Evolutionary conservation across 2,888 invertebrate species (phyloP).

Genomic region (Cephus spinipes): DNA sequence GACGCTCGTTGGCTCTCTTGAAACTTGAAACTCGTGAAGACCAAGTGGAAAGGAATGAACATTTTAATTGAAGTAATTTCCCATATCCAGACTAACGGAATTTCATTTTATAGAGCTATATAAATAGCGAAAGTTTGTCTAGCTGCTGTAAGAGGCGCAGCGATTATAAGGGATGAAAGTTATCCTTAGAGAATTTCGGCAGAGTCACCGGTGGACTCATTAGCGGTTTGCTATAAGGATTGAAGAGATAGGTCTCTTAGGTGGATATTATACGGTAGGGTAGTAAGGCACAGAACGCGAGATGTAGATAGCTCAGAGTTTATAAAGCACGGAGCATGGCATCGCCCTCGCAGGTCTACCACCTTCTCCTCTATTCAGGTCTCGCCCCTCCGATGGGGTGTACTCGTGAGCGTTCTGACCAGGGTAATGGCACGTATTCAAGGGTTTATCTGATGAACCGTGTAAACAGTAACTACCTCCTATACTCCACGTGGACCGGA

Average conservation of each 20-base stretch:
- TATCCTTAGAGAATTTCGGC: slow-evolving; percentile 14
- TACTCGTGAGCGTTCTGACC: neutral
- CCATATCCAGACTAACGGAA: too few species aligned
- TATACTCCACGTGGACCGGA: too few species aligned
- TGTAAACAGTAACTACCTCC: neutral
- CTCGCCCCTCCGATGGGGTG: neutral
- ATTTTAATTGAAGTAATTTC: too few species aligned
- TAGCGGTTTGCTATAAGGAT: slow-evolving; percentile 8
- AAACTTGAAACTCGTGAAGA: too few species aligned
- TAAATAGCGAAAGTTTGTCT: too few species aligned
- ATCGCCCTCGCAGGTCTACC: neutral
- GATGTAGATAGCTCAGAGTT: slow-evolving; percentile 5
- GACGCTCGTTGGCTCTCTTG: too few species aligned
- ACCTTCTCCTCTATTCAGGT: neutral
- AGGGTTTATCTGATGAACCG: slow-evolving; percentile 1
- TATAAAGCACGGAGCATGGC: neutral
- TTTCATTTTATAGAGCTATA: too few species aligned
- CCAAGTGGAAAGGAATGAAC: too few species aligned
- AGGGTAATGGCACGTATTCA: slow-evolving; percentile 7
- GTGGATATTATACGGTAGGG: neutral
- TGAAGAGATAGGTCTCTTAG: too few species aligned
- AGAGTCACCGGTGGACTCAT: slow-evolving; percentile 13
- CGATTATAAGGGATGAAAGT: slow-evolving; percentile 5
- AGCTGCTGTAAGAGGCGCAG: too few species aligned
- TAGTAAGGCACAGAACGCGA: neutral